phyloP scores from a whole-genome alignment of 2,113 vertebrate genomes.

The Lathamus discolor region DNA sequence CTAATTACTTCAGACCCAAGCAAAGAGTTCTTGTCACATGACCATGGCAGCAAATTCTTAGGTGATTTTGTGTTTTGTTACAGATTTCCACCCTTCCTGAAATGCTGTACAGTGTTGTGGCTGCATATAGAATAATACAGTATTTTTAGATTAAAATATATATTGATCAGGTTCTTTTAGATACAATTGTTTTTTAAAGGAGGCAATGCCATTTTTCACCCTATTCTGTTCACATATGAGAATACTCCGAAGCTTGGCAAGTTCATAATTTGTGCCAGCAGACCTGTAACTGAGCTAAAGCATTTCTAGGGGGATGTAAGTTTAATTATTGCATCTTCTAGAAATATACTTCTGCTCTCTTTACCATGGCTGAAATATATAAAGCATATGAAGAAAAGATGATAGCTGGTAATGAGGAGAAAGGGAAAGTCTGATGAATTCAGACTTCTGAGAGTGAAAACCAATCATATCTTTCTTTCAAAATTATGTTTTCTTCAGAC shows the following conservation, averaged over 20 bases:
- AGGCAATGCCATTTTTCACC: background rate
- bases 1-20: background rate
- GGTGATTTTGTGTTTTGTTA: background rate
- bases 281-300: background rate
- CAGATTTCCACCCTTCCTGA: fast-evolving
- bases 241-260: background rate
- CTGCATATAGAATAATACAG: background rate
- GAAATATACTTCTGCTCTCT: background rate
- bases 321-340: background rate
- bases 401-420: background rate
- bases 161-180: background rate
- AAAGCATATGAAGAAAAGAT: background rate
- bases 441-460: background rate
- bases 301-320: background rate
- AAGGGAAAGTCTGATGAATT: background rate
- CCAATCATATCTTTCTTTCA: fast-evolving
- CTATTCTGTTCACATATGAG: fast-evolving
- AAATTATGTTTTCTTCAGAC: background rate
- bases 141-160: background rate
- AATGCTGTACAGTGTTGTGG: background rate
- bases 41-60: background rate
- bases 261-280: background rate
- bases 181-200: background rate
- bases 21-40: background rate
- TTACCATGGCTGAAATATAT: background rate